Evolutionary conservation across 1,140 invertebrate species (phyloP), one percentile per base, ranked within the genome.

Genomic region (Harlomillsia oculata): DNA sequence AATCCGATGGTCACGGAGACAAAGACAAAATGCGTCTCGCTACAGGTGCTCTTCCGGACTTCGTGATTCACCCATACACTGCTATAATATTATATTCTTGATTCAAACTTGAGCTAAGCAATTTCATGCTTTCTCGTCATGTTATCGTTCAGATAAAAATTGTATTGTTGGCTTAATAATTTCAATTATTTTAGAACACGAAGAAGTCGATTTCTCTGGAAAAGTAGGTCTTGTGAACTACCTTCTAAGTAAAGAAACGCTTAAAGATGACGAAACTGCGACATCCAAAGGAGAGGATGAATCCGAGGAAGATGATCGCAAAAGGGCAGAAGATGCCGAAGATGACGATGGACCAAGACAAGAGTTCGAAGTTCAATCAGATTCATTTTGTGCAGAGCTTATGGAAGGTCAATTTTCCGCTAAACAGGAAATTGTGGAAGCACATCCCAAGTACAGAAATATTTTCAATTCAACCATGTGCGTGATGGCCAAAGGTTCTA

Each of bases 401-500:
- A 43, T 43, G 9, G 20, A 39, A 14, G 30, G 36, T 14, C 49
- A 58, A 29, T 58, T 34, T 32, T 29, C 48, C n/a, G 56, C 39
- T 6, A 25, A 37, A 2, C 28, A 5, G 30, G 39, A 34, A 3
- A n/a, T 8, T 40, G 39, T 53, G 5, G 16, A 30, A 21, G 6
- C 20, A 25, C 32, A 52, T 14, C 34, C 48, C 5, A 58, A 58
- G 29, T 58, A 58, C 14, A 20, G 14, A 20, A 29, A 53, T 39
- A 30, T 41, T 13, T 58, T 58, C 18, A 32, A 45, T 8, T 58
- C 56, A 13, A 58, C 56, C 0, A 18, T 58, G 37, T 58, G 56
- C 30, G 48, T 48, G 9, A 18, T 58, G n/a, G 34, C 37, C 8
- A 44, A 41, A 30, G 37, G 30, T 44, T 21, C 26, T 21, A 46